Evolutionary conservation across 1,140 invertebrate genomes (phyloP).

Genomic region (Lepidotrigona ventralis): DNA sequence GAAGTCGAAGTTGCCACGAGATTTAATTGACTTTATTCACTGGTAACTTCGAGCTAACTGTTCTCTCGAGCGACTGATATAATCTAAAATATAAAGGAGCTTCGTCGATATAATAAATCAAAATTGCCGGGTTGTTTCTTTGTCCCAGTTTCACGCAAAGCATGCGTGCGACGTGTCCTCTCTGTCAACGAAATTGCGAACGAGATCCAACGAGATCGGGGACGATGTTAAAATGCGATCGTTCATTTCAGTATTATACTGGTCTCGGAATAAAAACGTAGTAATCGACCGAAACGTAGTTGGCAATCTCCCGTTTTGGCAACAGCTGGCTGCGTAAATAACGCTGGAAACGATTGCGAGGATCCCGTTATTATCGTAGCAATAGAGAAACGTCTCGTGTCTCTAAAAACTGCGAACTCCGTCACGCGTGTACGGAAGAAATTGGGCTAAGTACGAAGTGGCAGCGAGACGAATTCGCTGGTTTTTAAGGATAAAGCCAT

Average conservation of each 20-base stretch:
- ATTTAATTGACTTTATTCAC: background rate
- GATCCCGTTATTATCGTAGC: background rate
- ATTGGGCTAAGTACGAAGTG: slow-evolving; percentile 4
- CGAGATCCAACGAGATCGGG: background rate
- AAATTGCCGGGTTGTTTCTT: background rate
- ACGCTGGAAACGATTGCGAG: background rate
- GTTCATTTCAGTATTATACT: background rate
- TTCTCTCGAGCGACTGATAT: background rate
- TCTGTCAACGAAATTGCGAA: background rate
- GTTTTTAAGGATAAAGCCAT: too few relatives aligned
- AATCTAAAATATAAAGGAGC: too few relatives aligned
- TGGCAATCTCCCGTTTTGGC: background rate
- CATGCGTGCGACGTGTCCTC: background rate
- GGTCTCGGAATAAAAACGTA: background rate
- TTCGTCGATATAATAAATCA: background rate
- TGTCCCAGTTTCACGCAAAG: background rate
- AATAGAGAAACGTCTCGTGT: background rate
- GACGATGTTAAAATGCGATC: background rate
- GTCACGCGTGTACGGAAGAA: background rate
- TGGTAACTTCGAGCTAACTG: background rate
- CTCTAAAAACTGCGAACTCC: background rate
- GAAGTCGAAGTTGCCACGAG: background rate
- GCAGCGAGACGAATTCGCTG: background rate
- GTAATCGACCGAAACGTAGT: background rate
- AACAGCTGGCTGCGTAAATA: background rate